A percentile compares a stretch with the other conserved stretches of the same genome.
Conservation (phyloP, 1,140 invertebrate genomes). For the Drosophila sturtevanti region DNA sequence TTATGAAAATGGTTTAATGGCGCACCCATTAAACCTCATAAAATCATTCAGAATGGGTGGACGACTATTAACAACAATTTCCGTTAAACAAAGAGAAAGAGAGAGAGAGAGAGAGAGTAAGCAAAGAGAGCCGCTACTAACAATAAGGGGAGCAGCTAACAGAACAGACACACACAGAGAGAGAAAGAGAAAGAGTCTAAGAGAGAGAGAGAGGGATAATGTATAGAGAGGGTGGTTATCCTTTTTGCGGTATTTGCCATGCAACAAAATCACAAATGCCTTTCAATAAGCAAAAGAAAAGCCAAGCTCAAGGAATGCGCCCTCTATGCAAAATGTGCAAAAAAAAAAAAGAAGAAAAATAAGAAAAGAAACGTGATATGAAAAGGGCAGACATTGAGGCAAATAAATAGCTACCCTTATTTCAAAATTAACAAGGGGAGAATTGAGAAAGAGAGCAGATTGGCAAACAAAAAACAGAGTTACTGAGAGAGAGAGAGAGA, state of each 20-base stretch:
- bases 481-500: neutral
- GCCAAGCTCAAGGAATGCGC: slow-evolving; percentile 22
- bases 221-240: slow-evolving; percentile 52
- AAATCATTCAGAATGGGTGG: slow-evolving; percentile 33
- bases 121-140: neutral
- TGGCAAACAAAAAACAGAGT: neutral
- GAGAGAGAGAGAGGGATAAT: slow-evolving; percentile 13
- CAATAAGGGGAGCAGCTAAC: too few relatives aligned
- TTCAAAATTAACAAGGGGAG: neutral
- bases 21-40: slow-evolving; percentile 39
- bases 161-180: slow-evolving; percentile 3
- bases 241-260: neutral
- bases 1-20: slow-evolving; percentile 39
- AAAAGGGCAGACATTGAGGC: neutral
- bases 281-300: slow-evolving; percentile 3
- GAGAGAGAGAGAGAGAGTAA: slow-evolving; percentile 24
- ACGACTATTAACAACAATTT: slow-evolving; percentile 38
- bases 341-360: neutral
- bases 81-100: slow-evolving; percentile 19
- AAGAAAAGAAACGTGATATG: too few relatives aligned
- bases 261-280: slow-evolving; percentile 1
- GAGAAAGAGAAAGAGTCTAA: neutral
- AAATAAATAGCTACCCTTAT: neutral
- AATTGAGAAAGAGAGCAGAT: neutral
- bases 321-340: neutral